Conservation (phyloP, 2,888 invertebrate species). For the Schrankia costaestrigalis region DNA sequence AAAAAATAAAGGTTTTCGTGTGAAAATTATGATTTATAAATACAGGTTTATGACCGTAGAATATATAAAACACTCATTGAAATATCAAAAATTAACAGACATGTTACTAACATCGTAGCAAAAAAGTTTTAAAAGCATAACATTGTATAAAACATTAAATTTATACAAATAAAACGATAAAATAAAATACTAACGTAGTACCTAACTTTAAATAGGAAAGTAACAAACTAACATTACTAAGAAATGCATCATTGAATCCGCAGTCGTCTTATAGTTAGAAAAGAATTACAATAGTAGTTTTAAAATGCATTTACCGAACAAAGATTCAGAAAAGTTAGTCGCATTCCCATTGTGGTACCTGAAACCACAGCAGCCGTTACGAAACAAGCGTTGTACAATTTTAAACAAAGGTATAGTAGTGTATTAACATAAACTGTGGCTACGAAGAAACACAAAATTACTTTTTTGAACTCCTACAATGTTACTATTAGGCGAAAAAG, state of each 20-base stretch:
- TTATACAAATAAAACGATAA: neutral
- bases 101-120: too few species aligned
- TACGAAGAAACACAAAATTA: conserved; percentile 62
- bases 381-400: conserved; percentile 71
- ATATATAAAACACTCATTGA: too few species aligned
- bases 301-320: conserved; percentile 52
- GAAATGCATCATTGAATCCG: conserved; percentile 11
- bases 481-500: conserved; percentile 65
- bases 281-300: conserved; percentile 20
- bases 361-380: conserved; percentile 63
- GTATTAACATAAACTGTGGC: conserved; percentile 73
- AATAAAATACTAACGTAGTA: neutral
- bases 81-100: too few species aligned
- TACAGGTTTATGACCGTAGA: too few species aligned
- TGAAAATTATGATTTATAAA: too few species aligned
- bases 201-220: too few species aligned
- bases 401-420: conserved; percentile 68
- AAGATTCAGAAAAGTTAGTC: conserved; percentile 65
- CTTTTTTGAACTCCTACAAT: conserved; percentile 76
- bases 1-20: too few species aligned
- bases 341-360: conserved; percentile 59
- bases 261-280: conserved; percentile 18
- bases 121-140: too few species aligned
- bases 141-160: too few species aligned
- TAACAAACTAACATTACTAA: too few species aligned